Base-by-base conservation (phyloP, 2,113 vertebrate species). In the Cettia cetti region DNA sequence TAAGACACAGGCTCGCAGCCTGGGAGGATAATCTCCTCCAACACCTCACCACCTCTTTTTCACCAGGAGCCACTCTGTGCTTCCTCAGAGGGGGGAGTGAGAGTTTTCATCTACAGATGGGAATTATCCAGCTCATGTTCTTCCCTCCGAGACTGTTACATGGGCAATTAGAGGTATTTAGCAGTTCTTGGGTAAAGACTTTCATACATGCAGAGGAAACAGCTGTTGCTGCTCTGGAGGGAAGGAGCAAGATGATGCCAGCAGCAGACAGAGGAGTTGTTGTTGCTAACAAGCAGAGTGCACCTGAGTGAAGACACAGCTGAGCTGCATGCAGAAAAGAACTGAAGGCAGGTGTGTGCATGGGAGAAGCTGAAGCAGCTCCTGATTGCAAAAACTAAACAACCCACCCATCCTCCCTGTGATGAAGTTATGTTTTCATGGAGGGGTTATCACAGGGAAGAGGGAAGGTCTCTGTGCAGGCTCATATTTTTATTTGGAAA, bases 401-500 rank as follows among this genome's bases (percentile, higher is more conserved):
- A 40, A 30, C 2, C 11, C 5, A 66, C 0, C 2, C 40, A 21
- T 17, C 8, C 2, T 50, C 1, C 9, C 21, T 23, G 12, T 5
- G 24, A 6, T 14, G 44, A 5, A 57, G 24, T 6, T 27, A 9
- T 31, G 20, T 16, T 45, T 78, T 79, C 17, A 17, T 4, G 31
- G 37, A 35, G 50, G 27, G 60, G 12, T 65, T 59, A 11, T 4
- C 22, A 5, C 6, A 42, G 45, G 35, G 35, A 76, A 39, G 33
- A 2, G 7, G 6, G 6, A 17, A 49, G 0, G 11, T 2, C 2
- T 45, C 5, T 26, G 15, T 57, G 6, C 2, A 54, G 17, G 9
- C 12, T 3, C 17, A 5, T 52, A 16, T 2, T 85, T 82, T 56
- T 37, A 37, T 23, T 10, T 76, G 15, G 44, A 20, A 52, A 13